Percentiles rank a stretch among this genome's conserved stretches.
Evolutionary conservation across 2,113 vertebrate genomes (phyloP).

Genomic region (Fregetta grallaria): DNA sequence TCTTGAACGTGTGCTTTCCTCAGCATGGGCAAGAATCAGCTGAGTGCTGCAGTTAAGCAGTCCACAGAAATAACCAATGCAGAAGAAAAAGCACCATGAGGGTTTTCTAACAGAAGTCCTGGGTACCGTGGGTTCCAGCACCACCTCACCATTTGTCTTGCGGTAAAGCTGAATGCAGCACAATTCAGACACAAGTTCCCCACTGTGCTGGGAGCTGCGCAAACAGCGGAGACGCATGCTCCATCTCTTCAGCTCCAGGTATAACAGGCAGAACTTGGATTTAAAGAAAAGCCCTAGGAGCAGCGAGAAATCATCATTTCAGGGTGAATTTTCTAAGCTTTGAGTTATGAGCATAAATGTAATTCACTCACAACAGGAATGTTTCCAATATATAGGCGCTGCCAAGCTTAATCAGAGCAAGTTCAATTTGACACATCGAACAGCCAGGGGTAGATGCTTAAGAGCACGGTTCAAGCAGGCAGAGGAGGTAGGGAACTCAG

Average conservation of each 20-base stretch:
- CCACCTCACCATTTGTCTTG: not conserved
- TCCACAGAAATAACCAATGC: not conserved
- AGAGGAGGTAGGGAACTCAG: not conserved
- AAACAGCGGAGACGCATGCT: accelerated
- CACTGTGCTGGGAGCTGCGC: not conserved
- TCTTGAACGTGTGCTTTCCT: not conserved
- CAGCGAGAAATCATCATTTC: not conserved
- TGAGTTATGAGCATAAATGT: not conserved
- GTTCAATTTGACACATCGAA: not conserved
- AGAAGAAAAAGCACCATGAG: not conserved
- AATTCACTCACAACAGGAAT: not conserved
- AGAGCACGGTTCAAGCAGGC: not conserved
- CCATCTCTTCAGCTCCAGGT: not conserved
- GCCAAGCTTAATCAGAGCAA: not conserved
- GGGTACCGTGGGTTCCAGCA: not conserved
- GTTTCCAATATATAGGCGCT: not conserved
- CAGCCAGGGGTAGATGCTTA: not conserved
- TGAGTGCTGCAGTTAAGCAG: not conserved
- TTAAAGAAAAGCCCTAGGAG: not conserved
- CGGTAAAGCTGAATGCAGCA: not conserved
- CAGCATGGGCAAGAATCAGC: not conserved
- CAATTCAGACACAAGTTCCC: not conserved
- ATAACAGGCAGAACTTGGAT: not conserved
- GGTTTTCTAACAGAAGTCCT: not conserved
- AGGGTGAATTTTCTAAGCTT: not conserved